Base-by-base conservation (phyloP, 2,888 invertebrate species). In the Epinotia nisella region DNA sequence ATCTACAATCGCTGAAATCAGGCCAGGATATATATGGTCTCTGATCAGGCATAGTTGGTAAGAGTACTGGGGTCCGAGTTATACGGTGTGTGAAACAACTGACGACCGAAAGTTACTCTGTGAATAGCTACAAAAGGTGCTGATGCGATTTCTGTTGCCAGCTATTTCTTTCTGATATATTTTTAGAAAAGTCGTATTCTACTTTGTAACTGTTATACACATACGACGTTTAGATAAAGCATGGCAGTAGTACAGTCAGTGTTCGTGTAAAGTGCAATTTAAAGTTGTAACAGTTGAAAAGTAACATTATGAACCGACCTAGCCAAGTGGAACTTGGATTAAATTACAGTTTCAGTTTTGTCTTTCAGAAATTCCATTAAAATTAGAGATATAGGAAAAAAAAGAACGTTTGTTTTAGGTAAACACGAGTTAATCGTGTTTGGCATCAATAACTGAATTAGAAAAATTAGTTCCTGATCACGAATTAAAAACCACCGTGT, bases 81-180 rank as follows among this genome's bases (percentile, higher is more conserved):
- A 45, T 15, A 45, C 45, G 45, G 45, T 4, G 13, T 45, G 45
- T 45, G 3, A 45, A 13, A 15, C 45, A 5, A 45, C 45, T 45
- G 45, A 15, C 15, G 45, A 45, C 4, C 13, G 4, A 45, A 13
- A 15, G 15, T 45, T 45, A 15, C 45, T 45, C 15, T 45, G 4
- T 45, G 15, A 15, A 45, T 45, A 4, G 45, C 45, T 45, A 4
- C 45, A 45, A 56, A 13, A 24, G 56, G 24, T 56, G 56, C 56
- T 56, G 56, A 24, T 56, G 56, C 56, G n/a, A 24, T 56, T 56
- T 56, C 9, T 55, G 15, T 56, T 56, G 56, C 56, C 24, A 56
- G 24, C 24, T 24, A 53, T 21, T 55, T 13, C 13, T 21, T 55
- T 21, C 56, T 21, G 35, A 7, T 35, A 15, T 56, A 24, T 55